phyloP scores from a whole-genome alignment of 2,113 vertebrate genomes.

The Butorides virescens region DNA sequence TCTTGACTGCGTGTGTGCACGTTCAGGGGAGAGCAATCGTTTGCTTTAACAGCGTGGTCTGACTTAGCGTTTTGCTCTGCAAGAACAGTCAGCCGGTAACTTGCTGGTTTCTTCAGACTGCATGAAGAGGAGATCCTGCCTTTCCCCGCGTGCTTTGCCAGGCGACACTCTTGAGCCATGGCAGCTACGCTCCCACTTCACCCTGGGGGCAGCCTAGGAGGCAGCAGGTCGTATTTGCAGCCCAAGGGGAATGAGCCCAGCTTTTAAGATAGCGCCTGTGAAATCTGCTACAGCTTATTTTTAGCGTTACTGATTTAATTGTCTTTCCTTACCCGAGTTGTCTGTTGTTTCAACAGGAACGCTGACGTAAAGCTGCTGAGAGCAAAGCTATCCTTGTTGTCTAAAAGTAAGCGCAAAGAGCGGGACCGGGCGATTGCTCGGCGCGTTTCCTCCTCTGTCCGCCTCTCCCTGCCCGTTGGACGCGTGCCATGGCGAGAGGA shows the following conservation, averaged over 20 bases:
- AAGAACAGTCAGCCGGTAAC: too few relatives aligned
- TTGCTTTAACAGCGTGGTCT: background rate
- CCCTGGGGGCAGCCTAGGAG: background rate
- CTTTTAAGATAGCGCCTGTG: background rate
- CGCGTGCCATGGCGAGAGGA: accelerated
- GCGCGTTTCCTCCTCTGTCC: accelerated
- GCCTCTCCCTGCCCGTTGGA: accelerated
- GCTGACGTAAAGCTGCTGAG: accelerated
- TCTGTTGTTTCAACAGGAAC: background rate
- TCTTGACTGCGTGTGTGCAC: background rate
- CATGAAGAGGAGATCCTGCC: background rate
- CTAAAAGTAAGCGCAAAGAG: background rate
- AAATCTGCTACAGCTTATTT: background rate
- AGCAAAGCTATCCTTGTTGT: accelerated
- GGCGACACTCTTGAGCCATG: accelerated
- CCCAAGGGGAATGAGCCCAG: background rate
- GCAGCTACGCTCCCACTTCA: accelerated
- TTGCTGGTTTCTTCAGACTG: accelerated
- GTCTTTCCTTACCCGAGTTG: background rate
- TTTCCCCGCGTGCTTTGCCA: background rate
- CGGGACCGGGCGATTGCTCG: accelerated
- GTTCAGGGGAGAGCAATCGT: background rate
- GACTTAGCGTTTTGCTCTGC: background rate
- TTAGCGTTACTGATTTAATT: too few relatives aligned
- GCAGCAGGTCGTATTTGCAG: background rate